A percentile compares a stretch with the other conserved stretches of the same genome.
These are phyloP conservation scores for Acanthacorydalis orientalis DNA, from an alignment of 2,888 invertebrate species.

Conservation along the genomic window DNA sequence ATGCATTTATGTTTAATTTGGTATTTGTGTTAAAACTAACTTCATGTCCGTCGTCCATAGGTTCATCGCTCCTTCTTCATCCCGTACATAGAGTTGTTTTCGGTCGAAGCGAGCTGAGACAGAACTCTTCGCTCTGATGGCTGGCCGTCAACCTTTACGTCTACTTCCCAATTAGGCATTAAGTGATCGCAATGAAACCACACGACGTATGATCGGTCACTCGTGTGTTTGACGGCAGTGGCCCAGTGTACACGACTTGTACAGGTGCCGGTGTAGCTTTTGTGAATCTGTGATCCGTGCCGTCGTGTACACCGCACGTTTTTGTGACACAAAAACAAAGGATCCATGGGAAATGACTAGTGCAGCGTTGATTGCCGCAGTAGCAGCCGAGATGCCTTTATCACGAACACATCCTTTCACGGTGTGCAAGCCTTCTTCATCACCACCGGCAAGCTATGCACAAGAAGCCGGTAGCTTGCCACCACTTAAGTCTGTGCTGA, in stretches of 20 bases:
- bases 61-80: no score
- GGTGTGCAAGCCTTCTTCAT: slow-evolving; percentile 17
- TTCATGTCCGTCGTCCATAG: no score
- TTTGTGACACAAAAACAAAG: background rate
- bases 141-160: slow-evolving; percentile 21
- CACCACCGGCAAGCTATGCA: slow-evolving; percentile 22
- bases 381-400: slow-evolving; percentile 27
- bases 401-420: slow-evolving; percentile 31
- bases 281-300: slow-evolving; percentile 8
- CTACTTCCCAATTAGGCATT: slow-evolving; percentile 9
- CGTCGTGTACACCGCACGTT: slow-evolving; percentile 13
- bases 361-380: slow-evolving; percentile 19
- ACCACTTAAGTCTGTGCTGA: slow-evolving; percentile 25
- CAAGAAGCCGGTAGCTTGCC: slow-evolving; percentile 29
- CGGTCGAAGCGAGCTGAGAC: no score
- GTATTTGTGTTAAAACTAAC: no score
- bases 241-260: slow-evolving; percentile 5
- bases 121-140: slow-evolving; percentile 18
- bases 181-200: background rate
- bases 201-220: background rate
- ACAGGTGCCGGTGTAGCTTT: slow-evolving; percentile 5
- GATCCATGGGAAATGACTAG: slow-evolving; percentile 23
- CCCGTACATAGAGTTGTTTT: no score
- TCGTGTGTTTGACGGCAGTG: background rate
- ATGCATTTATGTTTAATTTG: no score